Percentiles rank a stretch among this genome's conserved stretches.
Evolutionary conservation across 2,797 vertebrate species (phyloP).

Genomic region (Neosilurus mollespiculum): DNA sequence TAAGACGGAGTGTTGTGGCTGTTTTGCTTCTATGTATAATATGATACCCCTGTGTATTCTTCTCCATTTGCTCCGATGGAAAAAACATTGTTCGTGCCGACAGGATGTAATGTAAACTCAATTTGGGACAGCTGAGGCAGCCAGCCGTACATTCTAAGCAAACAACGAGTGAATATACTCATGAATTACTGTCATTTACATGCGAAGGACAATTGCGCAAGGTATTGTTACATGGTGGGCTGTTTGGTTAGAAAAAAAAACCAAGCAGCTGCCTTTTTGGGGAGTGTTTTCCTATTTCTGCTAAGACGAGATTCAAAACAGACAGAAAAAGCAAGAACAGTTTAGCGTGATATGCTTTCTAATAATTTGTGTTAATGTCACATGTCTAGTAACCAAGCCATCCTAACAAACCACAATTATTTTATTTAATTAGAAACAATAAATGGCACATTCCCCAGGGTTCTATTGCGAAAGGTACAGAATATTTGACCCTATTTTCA

Average conservation of each 20-base stretch:
- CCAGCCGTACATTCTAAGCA: not conserved
- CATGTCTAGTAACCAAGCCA: conserved; percentile 38
- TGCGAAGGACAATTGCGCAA: not conserved
- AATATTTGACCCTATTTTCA: conserved; percentile 42
- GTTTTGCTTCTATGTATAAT: conserved; percentile 16
- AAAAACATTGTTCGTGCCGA: conserved; percentile 29
- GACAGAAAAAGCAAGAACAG: conserved; percentile 36
- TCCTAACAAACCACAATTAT: conserved; percentile 46
- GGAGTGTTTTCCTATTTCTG: conserved; percentile 13
- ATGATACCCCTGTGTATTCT: conserved; percentile 29
- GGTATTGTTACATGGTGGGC: conserved; percentile 3
- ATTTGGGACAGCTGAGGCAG: not conserved
- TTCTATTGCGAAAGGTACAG: conserved; percentile 46
- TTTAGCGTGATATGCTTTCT: conserved; percentile 4
- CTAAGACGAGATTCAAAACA: conserved; percentile 47
- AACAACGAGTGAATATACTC: conserved; percentile 18
- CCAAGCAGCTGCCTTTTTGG: conserved; percentile 24
- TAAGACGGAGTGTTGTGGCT: conserved; percentile 8
- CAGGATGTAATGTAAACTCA: conserved; percentile 29
- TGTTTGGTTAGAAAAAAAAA: conserved; percentile 5
- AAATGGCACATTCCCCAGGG: conserved; percentile 51
- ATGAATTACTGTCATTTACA: conserved; percentile 17
- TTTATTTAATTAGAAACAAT: conserved; percentile 42
- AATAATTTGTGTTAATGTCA: conserved; percentile 40
- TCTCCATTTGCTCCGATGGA: conserved; percentile 8